Base-by-base conservation (phyloP, 2,797 vertebrate species). In the Discoglossus pictus region DNA sequence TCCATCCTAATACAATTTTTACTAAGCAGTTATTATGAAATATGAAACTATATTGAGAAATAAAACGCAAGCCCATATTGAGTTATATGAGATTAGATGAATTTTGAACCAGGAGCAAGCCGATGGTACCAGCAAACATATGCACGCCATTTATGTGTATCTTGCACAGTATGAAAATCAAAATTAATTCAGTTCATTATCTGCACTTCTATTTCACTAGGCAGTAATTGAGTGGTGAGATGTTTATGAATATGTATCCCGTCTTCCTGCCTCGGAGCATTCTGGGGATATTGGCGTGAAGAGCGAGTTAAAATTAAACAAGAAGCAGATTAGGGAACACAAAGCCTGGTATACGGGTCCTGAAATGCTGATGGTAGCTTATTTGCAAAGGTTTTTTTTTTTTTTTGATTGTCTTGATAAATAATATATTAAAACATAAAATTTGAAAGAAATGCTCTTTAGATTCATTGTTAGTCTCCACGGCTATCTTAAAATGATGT, bases 191-290 rank as follows among this genome's bases (percentile, higher is more conserved):
- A 74, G 58, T 84, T 87, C 84, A 77, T 80, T 84, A 77, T 71
- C 44, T 35, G 52, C 24, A 43, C 73, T 65, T 71, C 72, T 80
- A 69, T 85, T 78, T 8, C 78, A 66, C 74, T 78, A 76, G 76
- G 83, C 81, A 69, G 83, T 88, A 89, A 83, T 83, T 82, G 79
- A 70, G 77, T 72, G 55, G 70, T 73, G 86, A 81, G 79, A 69
- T 78, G 54, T 65, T 83, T 75, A 86, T 86, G 83, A 86, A 87
- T 90, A 86, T 88, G 81, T 79, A 83, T 71, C 74, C 46, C 56
- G 63, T 48, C 54, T 58, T 65, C 61, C 55, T 64, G 60, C 70
- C 75, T 78, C 39, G 78, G 53, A 79, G 72, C 74, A 62, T 63
- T 56, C 64, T 70, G 63, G 72, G 72, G 51, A 68, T 67, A 25